Evolutionary conservation across 2,888 invertebrate genomes (phyloP), one percentile per base, ranked within the genome.

Genomic region (Drosophila kanekoi): DNA sequence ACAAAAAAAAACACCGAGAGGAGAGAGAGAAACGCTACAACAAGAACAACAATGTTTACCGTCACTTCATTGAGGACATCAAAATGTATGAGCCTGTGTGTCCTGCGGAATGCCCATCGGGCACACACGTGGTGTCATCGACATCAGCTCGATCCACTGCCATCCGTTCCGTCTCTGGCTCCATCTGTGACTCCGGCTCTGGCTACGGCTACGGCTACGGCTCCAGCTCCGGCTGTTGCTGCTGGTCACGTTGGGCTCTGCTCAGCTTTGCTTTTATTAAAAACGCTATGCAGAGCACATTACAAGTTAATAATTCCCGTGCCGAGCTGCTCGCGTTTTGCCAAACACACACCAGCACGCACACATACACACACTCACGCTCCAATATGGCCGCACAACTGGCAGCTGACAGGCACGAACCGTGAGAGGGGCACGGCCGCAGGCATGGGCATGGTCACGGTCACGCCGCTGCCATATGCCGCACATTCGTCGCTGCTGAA

Each of bases 221-320:
- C n/a, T 66, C 23, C 35, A n/a, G 28, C 43, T 51, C 40, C 47
- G 47, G 40, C 63, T 52, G 53, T 37, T 65, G 56, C 63, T 75
- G 66, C 72, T 75, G 85, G 87, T 87, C 85, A 85, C 85, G 85
- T 85, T 73, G 79, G 77, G 74, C 57, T 48, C 56, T 56, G 69
- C 79, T 83, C 63, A 64, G 84, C 80, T 74, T 68, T 71, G 78
- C 87, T 89, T 84, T 84, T 86, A 86, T 86, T 86, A 86, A 86
- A 86, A 86, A 86, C 89, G 85, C 85, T 81, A 86, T 84, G 89
- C 87, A 89, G 83, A 82, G 85, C 89, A 86, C 85, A 89, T 86
- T 87, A 86, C 89, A 86, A 86, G 85, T 86, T 86, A 86, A 86
- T 86, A 86, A 86, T 89, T 86, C 87, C 89, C 85, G 85, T 81